Base-by-base conservation (phyloP, 2,113 vertebrate species). In the Oreochromis niloticus region DNA sequence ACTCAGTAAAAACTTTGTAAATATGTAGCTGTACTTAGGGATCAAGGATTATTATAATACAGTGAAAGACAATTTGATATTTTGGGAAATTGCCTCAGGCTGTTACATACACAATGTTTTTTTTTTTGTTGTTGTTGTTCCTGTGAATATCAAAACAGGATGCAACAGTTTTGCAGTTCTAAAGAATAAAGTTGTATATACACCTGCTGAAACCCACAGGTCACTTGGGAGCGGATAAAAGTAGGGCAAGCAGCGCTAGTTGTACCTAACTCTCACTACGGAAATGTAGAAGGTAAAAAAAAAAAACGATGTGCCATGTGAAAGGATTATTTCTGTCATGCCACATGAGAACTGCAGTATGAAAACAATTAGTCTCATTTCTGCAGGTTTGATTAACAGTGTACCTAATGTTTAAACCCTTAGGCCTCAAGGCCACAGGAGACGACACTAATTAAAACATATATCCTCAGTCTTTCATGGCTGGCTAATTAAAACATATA, bases 301-400 rank as follows among this genome's bases (percentile, higher is more conserved):
- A 52, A 41, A 66, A 17, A 43, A 80, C 30, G 19, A 71, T 24
- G 59, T 30, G 34, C 13, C 22, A 88, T 83, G 50, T 87, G 82
- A 81, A 85, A 59, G 85, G 91, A 92, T 91, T 93, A 91, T 94
- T 95, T 89, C 88, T 80, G 93, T 91, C 87, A 3, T 8, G 50
- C 91, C 93, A 87, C 91, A 59, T 50, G 93, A 94, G 93, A 89
- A 56, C 85, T 3, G 57, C 82, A 13, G 78, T 43, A 81, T 50
- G 86, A 94, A 94, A 95, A 95, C 95, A 95, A 95, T 95, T 95
- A 95, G 94, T 95, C 93, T 93, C 79, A 93, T 94, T 95, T 89
- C 85, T 91, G 83, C 88, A 90, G 91, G 87, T 95, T 95, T 95
- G 93, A 95, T 95, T 95, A 95, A 95, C 93, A 84, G 50, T 92